Evolutionary conservation across 2,797 vertebrate genomes (phyloP), one percentile per base, ranked within the genome.

Genomic region (Todus mexicanus): DNA sequence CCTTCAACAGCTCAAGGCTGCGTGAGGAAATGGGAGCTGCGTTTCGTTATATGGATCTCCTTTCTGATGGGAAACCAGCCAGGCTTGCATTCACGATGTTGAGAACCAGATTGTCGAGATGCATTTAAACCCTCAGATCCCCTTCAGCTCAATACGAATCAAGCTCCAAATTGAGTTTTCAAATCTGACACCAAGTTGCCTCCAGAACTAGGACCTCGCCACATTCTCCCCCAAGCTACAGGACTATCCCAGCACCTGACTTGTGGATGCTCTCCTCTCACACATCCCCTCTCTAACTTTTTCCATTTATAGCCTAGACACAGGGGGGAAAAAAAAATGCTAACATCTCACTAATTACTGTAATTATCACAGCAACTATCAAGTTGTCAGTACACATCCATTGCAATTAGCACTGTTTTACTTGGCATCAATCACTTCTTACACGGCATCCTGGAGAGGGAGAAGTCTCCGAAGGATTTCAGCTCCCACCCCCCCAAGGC

Each of bases 321-420:
- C 15, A 3, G 33, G 43, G 25, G 25, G 22, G 27, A 48, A 79
- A 42, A 71, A 85, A 90, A 90, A 89, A 74, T 10, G 70, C 75
- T 42, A 93, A 45, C 74, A 81, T 91, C 71, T 81, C 74, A 56
- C 79, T 95, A 95, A 96, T 96, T 94, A 92, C 96, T 71, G 91
- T 94, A 96, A 96, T 95, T 91, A 96, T 94, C 92, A 64, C 83
- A 72, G 94, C 89, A 96, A 94, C 90, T 85, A 95, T 96, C 95
- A 95, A 96, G 94, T 95, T 96, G 95, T 95, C 96, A 96, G 92
- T 95, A 95, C 94, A 92, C 79, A 95, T 95, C 94, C 87, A 96
- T 86, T 78, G 95, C 96, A 95, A 96, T 95, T 95, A 95, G 90
- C 94, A 71, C 84, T 94, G 95, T 91, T 96, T 96, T 92, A 89